Evolutionary conservation across 35 echinoderm and acorn worm species (phyloP), one percentile per base, ranked within the genome.

Genomic region (Lytechinus pictus): DNA sequence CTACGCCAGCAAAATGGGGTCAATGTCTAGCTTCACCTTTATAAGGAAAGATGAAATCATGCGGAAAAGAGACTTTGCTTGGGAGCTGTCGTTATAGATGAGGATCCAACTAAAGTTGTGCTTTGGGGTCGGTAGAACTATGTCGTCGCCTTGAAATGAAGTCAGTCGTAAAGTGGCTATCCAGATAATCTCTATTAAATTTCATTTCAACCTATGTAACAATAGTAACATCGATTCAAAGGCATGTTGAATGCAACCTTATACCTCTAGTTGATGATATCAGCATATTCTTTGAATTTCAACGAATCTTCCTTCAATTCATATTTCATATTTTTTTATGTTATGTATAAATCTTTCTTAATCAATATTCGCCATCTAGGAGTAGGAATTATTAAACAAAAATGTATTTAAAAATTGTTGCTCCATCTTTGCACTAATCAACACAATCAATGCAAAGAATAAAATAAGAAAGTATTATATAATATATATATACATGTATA

Each of bases 31-130:
- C 88, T 90, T 90, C 12, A 52, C 88, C 52, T 54, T 54, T 12
- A 54, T 90, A 12, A 33, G 28, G 11, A 21, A 54, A 52, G 88
- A 90, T 44, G 29, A 90, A 90, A 54, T 90, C 88, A 54, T 52
- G 88, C 88, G 52, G 88, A 52, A 90, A 90, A 90, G 52, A 79
- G 66, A 79, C 66, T 71, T 71, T 71, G 21, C 16, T 79, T 79
- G 66, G 19, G 66, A 79, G 66, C 66, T 79, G 66, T 79, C 66
- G n/a, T 79, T 79, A 79, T 24, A 79, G 66, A 79, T 16, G 66
- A 79, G 66, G 8, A 79, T 14, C 16, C 6, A 79, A 24, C 66
- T 79, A 24, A 6, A 79, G 66, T 79, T 24, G n/a, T 79, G 66
- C 66, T 79, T 79, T 79, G 66, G 66, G 66, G 66, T 79, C 66